Evolutionary conservation across 2,113 vertebrate genomes (phyloP).

Genomic region (Gobio gobio): DNA sequence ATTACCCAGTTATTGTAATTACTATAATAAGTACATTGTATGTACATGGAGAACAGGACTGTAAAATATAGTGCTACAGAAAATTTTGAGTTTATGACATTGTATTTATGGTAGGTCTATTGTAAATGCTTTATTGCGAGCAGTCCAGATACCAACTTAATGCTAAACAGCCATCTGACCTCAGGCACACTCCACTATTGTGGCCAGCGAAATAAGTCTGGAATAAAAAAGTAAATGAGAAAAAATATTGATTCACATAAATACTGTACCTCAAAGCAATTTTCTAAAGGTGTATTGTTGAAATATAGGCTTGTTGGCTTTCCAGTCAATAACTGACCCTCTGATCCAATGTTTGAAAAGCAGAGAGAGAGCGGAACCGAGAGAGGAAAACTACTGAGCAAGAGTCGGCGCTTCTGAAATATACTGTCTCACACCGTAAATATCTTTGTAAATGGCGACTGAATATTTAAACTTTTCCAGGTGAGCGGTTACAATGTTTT

Average conservation of each 20-base stretch:
- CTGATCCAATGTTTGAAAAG: background rate
- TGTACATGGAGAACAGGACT: too few species aligned
- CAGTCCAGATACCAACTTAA: conserved; percentile 11
- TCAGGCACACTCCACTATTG: conserved; percentile 1
- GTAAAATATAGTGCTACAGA: too few species aligned
- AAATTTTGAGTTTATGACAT: background rate
- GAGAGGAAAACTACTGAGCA: background rate
- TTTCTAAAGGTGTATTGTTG: conserved; percentile 3
- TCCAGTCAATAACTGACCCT: background rate
- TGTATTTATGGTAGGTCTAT: conserved; percentile 4
- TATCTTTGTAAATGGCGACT: conserved; percentile 1
- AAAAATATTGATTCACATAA: conserved; percentile 45
- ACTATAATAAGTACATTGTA: too few species aligned
- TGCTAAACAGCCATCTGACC: background rate
- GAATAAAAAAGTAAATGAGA: background rate
- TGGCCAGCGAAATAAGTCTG: conserved; percentile 15
- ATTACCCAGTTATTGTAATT: too few species aligned
- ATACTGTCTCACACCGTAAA: background rate
- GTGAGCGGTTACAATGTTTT: background rate
- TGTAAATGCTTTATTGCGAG: conserved; percentile 30
- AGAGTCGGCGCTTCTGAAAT: background rate
- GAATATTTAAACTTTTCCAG: conserved; percentile 18
- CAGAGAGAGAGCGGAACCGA: background rate
- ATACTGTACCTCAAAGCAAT: conserved; percentile 34
- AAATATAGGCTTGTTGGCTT: conserved; percentile 9